Evolutionary conservation across 2,888 invertebrate species (phyloP), one percentile per base, ranked within the genome.

Genomic region (Lamproptera curius): DNA sequence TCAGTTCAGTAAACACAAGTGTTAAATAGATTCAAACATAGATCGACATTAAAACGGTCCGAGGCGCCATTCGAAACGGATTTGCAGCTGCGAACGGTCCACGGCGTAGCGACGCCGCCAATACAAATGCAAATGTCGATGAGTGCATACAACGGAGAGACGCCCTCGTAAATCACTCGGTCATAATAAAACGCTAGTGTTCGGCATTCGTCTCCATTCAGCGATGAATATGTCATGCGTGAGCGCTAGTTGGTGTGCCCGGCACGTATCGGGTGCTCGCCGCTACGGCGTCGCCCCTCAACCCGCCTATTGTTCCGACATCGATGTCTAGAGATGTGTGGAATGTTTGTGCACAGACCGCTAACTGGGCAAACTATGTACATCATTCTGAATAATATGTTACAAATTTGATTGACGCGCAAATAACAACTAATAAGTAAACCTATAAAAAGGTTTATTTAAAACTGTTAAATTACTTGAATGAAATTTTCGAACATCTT

Each of bases 211-310:
- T 31, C 31, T 31, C 23, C 23, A 28, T 31, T 11, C 31, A 31
- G 31, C n/a, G 1, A 6, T 13, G 2, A 31, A 31, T 31, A 31
- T 31, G 11, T n/a, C 2, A 11, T 4, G 13, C 31, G 6, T 4
- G 9, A 26, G 11, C 11, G 11, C n/a, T 16, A 17, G 35, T 43
- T 36, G 23, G 13, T 4, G 36, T 28, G 36, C 43, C 16, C 28
- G 11, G 16, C 43, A 43, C 43, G 43, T 43, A 26, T 16, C 28
- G 36, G n/a, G 9, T 3, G 26, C 16, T 11, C 28, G 43, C 36
- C 43, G 36, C 16, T 13, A 10, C 43, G 36, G 28, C 36, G 43
- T 43, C 43, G 36, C 36, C 11, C 43, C 9, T 13, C 28, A 28
- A 23, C 23, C 8, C 23, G 23, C n/a, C n/a, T n/a, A n/a, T n/a